Base-by-base conservation (phyloP, 2,888 invertebrate species). In the Crocallis elinguaria region DNA sequence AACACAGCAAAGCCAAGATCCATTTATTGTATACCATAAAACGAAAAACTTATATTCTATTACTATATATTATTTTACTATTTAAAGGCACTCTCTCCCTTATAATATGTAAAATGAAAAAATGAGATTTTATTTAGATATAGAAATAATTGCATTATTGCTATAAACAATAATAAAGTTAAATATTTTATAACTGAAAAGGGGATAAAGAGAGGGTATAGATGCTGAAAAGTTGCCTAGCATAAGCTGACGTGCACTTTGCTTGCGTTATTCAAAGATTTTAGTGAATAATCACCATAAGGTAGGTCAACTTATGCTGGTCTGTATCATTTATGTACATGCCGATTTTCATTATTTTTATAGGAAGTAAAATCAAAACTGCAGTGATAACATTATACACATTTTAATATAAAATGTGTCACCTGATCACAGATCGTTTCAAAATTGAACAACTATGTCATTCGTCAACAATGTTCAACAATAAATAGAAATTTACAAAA, bases 401-500 rank as follows among this genome's bases (percentile, higher is more conserved):
- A 89, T 89, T 90, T 90, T 90, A 89, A 90, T 90, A 85, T 86
- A 88, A 90, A 89, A 90, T 87, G 89, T 82, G 86, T 74, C 46
- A 37, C 23, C 66, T 67, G 70, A 88, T 88, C 87, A 88, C 88
- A 89, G 87, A 84, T 84, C 72, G 73, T 67, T 71, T 63, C 62
- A 66, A 70, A 61, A 65, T 42, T 49, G 45, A 45, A 49, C 49
- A 55, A 41, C 30, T 58, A 43, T 33, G 51, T 45, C 23, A 39
- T 51, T 53, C 39, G 8, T 55, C 27, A 55, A 55, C 49, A 49
- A 49, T 33, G 30, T 52, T 45, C 39, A 42, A 43, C 43, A 44
- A 44, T 44, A 44, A 50, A 51, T 44, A 51, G 7, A 25, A 36
- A 37, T 35, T 35, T 17, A 16, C 7, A 30, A 11, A 30, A 17